A percentile compares a stretch with the other conserved stretches of the same genome.
Evolutionary conservation across 2,113 vertebrate genomes (phyloP).

Genomic region (Mus musculus): DNA sequence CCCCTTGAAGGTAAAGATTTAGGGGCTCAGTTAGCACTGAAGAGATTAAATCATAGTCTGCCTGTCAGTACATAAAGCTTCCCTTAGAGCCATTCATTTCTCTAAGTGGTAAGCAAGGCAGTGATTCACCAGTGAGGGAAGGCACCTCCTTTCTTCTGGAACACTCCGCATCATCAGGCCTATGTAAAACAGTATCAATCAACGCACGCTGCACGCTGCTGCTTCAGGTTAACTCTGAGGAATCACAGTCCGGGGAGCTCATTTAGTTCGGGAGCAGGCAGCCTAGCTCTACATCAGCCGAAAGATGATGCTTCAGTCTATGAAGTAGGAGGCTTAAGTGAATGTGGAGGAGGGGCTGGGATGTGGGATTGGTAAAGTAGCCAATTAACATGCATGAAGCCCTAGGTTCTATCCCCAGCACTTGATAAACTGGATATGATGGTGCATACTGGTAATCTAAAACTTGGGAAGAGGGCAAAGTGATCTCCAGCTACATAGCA

Average conservation of each 20-base stretch:
- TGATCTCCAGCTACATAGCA: background rate
- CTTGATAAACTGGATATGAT: background rate
- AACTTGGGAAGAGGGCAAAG: background rate
- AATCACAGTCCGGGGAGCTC: background rate
- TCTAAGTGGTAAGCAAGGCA: conserved; percentile 45
- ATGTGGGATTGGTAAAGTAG: background rate
- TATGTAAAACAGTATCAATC: conserved; percentile 56
- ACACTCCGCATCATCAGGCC: conserved; percentile 9
- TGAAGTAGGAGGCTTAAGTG: background rate
- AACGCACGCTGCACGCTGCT: background rate
- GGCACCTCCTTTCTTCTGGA: conserved; percentile 66
- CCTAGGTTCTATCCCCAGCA: too few relatives aligned
- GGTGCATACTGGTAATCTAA: background rate
- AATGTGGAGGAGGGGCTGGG: background rate
- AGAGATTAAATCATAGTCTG: conserved; percentile 74
- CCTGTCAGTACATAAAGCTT: conserved; percentile 55
- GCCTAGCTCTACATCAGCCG: background rate
- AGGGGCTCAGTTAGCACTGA: conserved; percentile 63
- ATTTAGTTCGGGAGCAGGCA: background rate
- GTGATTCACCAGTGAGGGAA: conserved; percentile 43
- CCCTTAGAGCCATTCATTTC: background rate
- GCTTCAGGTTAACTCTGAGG: background rate
- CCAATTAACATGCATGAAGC: accelerated
- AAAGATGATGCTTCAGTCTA: background rate
- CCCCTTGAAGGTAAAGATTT: conserved; percentile 64